Conservation (phyloP, 2,888 invertebrate species). For the Eumacrocentrus americanus region DNA sequence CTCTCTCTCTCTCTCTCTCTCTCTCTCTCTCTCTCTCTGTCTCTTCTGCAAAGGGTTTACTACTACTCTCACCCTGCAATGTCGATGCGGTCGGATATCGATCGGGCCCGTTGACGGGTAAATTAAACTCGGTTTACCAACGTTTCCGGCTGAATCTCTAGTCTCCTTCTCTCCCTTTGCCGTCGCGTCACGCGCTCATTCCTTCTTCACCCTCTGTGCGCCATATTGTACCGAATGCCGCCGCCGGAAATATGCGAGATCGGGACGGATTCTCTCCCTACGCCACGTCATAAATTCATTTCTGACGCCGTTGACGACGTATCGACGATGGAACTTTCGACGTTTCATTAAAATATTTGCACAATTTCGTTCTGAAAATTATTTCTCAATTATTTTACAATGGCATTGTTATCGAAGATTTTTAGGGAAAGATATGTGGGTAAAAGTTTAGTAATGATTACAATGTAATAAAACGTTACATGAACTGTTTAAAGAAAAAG, state of each 20-base stretch:
- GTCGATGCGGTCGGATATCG: constrained; percentile 39
- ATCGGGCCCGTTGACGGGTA: constrained; percentile 39
- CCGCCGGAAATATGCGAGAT: constrained; percentile 27
- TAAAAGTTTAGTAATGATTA: too few relatives aligned
- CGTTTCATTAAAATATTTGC: constrained; percentile 9
- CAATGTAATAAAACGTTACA: too few relatives aligned
- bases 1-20: too few relatives aligned
- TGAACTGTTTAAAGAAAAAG: background rate
- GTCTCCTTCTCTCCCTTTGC: constrained; percentile 21
- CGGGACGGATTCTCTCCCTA: constrained; percentile 13
- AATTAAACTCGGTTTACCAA: constrained; percentile 47
- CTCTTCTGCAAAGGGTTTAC: background rate
- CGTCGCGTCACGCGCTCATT: constrained; percentile 13
- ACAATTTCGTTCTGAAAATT: background rate
- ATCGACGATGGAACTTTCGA: background rate
- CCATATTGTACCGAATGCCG: constrained; percentile 28
- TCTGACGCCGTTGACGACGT: constrained; percentile 1
- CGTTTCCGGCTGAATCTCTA: constrained; percentile 34
- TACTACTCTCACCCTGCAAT: constrained; percentile 13
- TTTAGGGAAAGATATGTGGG: background rate
- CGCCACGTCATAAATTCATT: constrained; percentile 12
- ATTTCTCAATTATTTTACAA: background rate
- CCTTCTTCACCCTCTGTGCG: constrained; percentile 9
- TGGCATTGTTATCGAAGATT: background rate
- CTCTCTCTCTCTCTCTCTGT: background rate